These are phyloP conservation scores for Dilophus febrilis DNA, from an alignment of 2,888 invertebrate genomes.

Conservation along the genomic window DNA sequence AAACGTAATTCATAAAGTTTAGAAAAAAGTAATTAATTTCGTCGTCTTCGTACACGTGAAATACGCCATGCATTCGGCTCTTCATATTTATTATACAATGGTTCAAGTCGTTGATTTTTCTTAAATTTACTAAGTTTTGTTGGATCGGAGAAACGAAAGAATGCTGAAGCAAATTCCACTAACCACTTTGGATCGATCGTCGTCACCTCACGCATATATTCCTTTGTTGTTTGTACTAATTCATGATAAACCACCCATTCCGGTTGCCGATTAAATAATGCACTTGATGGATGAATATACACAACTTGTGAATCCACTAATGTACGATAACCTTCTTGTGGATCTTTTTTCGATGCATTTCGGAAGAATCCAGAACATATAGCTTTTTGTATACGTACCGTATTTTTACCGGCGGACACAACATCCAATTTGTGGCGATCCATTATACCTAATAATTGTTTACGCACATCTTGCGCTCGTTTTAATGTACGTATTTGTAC, in stretches of 20 bases:
- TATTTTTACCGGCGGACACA: slow-evolving; percentile 90
- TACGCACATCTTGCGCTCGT: slow-evolving; percentile 92
- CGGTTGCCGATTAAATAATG: slow-evolving; percentile 94
- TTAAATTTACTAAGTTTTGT: slow-evolving; percentile 97
- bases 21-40: slow-evolving; percentile 47
- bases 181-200: slow-evolving; percentile 97
- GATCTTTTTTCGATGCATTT: slow-evolving; percentile 98
- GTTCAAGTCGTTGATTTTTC: slow-evolving; percentile 95
- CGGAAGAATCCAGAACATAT: slow-evolving; percentile 97
- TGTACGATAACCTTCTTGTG: slow-evolving; percentile 94
- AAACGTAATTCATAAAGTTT: too few relatives aligned
- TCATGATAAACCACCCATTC: slow-evolving; percentile 99
- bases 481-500: slow-evolving; percentile 94
- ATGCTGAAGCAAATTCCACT: slow-evolving; percentile 97
- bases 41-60: slow-evolving; percentile 71
- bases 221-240: slow-evolving; percentile 94
- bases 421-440: slow-evolving; percentile 93
- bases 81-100: slow-evolving; percentile 96
- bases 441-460: slow-evolving; percentile 95
- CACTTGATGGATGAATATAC: slow-evolving; percentile 97
- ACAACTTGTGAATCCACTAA: slow-evolving; percentile 95
- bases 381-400: slow-evolving; percentile 90
- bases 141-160: slow-evolving; percentile 97
- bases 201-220: slow-evolving; percentile 97
- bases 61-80: slow-evolving; percentile 99